Conservation (phyloP, 1,140 invertebrate genomes). For the Anastrepha ludens region DNA sequence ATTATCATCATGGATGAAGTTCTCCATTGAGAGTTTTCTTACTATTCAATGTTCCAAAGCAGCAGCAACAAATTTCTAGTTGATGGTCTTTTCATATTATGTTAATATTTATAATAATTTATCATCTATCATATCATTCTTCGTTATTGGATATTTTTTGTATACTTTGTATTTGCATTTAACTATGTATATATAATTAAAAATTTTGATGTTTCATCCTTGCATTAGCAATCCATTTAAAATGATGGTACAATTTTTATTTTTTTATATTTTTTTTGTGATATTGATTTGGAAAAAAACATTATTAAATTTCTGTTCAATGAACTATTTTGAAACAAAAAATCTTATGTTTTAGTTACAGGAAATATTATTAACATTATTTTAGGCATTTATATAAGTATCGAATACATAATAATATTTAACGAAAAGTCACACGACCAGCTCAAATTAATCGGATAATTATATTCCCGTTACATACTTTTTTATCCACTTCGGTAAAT, state of each 20-base stretch:
- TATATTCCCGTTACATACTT: constrained; percentile 16
- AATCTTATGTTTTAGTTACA: constrained; percentile 21
- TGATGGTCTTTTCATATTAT: constrained; percentile 14
- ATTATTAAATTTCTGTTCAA: constrained; percentile 14
- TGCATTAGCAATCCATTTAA: constrained; percentile 17
- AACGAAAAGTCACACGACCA: constrained; percentile 11
- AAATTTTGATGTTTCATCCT: constrained; percentile 27
- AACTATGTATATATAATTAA: constrained; percentile 50
- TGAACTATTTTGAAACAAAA: constrained; percentile 37
- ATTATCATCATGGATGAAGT: constrained; percentile 23
- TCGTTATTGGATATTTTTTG: constrained; percentile 32
- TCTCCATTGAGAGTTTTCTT: constrained; percentile 4
- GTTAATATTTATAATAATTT: constrained; percentile 32
- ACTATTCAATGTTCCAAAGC: constrained; percentile 34
- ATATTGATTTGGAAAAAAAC: constrained; percentile 21
- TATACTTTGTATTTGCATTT: constrained; percentile 45
- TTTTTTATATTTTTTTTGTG: background rate
- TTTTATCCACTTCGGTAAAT: constrained; percentile 40
- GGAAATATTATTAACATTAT: constrained; percentile 24
- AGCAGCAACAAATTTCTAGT: constrained; percentile 45
- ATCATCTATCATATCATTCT: background rate
- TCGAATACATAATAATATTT: constrained; percentile 23
- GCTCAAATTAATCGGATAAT: constrained; percentile 7
- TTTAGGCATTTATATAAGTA: constrained; percentile 41
- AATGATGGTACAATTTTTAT: background rate